Evolutionary conservation across 2,113 vertebrate species (phyloP).

Genomic region (Dipodomys ordii): DNA sequence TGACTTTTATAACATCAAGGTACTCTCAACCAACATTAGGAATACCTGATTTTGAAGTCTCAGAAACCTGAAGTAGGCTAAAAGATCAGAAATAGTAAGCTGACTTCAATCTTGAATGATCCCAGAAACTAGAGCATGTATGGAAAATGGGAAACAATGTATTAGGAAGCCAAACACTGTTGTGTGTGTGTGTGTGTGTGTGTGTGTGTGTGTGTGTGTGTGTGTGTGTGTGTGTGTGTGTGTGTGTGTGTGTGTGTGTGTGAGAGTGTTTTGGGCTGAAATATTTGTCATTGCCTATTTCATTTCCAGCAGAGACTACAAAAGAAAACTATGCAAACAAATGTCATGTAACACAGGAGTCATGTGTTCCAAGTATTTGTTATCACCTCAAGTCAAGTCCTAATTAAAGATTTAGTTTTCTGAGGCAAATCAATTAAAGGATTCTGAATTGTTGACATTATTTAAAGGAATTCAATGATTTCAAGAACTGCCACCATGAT

Average conservation of each 20-base stretch:
- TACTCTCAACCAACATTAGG: background rate
- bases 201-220: too few relatives aligned
- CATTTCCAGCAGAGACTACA: conserved; percentile 46
- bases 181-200: too few relatives aligned
- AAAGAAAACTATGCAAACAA: conserved; percentile 42
- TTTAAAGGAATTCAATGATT: conserved; percentile 61
- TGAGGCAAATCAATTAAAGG: conserved; percentile 34
- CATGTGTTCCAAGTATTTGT: conserved; percentile 43
- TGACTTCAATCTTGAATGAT: background rate
- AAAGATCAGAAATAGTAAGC: conserved; percentile 20
- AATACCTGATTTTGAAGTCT: conserved; percentile 50
- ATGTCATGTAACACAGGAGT: conserved; percentile 49
- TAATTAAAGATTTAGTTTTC: conserved; percentile 48
- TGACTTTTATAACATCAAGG: background rate
- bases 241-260: too few relatives aligned
- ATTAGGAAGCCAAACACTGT: conserved; percentile 36
- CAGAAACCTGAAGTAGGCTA: background rate
- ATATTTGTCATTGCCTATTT: conserved; percentile 55
- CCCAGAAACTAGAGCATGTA: conserved; percentile 6
- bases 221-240: too few relatives aligned
- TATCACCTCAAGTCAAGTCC: conserved; percentile 51
- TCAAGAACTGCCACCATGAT: conserved; percentile 1
- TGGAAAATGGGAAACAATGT: conserved; percentile 6
- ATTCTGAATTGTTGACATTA: conserved; percentile 60
- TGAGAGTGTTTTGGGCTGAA: background rate